A percentile compares a stretch with the other conserved stretches of the same genome.
These are phyloP conservation scores for Pentamera pediparva DNA, from an alignment of 53 echinoderm and acorn worm genomes.

Conservation along the genomic window DNA sequence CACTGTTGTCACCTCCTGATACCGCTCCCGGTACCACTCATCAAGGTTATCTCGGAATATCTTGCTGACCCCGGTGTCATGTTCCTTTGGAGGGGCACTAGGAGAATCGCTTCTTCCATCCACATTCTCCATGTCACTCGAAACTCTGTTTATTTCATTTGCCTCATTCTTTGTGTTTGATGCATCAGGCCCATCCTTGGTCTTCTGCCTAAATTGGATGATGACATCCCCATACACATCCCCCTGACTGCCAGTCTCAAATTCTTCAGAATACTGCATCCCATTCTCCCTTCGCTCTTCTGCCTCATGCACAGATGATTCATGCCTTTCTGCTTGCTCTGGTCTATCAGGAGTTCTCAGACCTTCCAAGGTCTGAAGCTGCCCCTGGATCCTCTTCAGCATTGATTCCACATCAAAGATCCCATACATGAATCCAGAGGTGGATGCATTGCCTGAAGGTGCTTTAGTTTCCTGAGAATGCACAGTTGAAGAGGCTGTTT, in stretches of 20 bases:
- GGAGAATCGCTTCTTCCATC: not conserved
- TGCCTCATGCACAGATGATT: not conserved
- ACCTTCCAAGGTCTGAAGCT: not conserved
- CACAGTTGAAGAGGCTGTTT: not conserved
- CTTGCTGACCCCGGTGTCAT: not conserved
- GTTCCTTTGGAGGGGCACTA: too few species aligned
- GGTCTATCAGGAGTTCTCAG: not conserved
- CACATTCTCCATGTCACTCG: not conserved
- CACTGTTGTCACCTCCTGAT: not conserved
- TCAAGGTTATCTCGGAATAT: constrained; percentile 1
- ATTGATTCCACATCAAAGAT: constrained; percentile 11
- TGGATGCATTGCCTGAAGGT: not conserved
- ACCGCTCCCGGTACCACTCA: not conserved
- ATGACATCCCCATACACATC: constrained; percentile 31
- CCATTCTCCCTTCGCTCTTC: not conserved
- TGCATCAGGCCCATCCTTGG: too few species aligned
- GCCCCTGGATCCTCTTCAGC: constrained; percentile 7
- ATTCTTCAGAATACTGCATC: constrained; percentile 19
- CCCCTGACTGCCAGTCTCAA: constrained; percentile 19
- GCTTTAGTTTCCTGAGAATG: not conserved
- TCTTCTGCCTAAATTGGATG: constrained; percentile 18
- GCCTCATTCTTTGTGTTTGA: too few species aligned
- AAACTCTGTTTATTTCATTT: not conserved
- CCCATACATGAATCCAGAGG: not conserved
- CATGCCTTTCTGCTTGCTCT: not conserved